Conservation (phyloP, 2,113 vertebrate genomes). For the Tylochromis polylepis region DNA sequence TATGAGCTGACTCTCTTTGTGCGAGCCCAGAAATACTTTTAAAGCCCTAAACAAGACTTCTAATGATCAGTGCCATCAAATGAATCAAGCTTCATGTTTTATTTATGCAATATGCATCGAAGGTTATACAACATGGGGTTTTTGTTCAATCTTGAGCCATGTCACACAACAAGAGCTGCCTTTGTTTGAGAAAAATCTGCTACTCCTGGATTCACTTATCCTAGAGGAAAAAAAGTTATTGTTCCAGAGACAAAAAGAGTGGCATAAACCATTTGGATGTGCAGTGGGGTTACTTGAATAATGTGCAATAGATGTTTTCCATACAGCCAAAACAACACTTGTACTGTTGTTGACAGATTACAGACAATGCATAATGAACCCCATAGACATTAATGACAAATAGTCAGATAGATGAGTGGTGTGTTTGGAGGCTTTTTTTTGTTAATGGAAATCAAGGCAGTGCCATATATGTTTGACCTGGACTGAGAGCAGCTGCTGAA, state of each 20-base stretch:
- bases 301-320: conserved; percentile 88
- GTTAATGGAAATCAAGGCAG: conserved; percentile 83
- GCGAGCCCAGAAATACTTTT: conserved; percentile 21
- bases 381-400: conserved; percentile 79
- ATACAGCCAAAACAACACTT: conserved; percentile 78
- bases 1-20: conserved; percentile 70
- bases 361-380: conserved; percentile 83
- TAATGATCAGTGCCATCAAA: conserved; percentile 27
- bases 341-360: conserved; percentile 77
- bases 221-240: conserved; percentile 30
- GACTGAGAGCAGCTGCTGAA: conserved; percentile 77
- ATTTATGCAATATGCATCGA: conserved; percentile 64
- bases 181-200: conserved; percentile 42
- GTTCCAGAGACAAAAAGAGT: conserved; percentile 51
- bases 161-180: conserved; percentile 49
- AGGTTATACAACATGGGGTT: conserved; percentile 34
- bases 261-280: conserved; percentile 63
- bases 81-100: conserved; percentile 54
- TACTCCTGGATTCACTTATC: conserved; percentile 56
- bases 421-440: conserved; percentile 81
- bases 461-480: conserved; percentile 82
- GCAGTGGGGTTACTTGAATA: conserved; percentile 70
- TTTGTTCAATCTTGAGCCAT: conserved; percentile 38
- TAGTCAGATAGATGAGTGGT: conserved; percentile 77
- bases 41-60: conserved; percentile 45